Conservation (phyloP, 2,113 vertebrate genomes). For the Datnioides undecimradiatus region DNA sequence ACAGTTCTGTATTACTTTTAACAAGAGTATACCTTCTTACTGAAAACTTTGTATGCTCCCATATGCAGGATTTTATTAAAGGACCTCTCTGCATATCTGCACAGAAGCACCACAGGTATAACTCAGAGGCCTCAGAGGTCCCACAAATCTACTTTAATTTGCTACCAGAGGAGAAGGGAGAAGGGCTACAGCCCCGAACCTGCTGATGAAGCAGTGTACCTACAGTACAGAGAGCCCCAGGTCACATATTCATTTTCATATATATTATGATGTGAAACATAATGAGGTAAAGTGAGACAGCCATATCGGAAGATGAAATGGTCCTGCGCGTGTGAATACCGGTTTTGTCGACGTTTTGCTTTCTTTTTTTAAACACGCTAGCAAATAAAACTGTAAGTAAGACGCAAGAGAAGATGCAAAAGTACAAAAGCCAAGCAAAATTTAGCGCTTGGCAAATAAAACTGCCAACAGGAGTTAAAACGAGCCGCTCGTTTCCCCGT, state of each 20-base stretch:
- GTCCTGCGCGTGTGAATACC: not conserved
- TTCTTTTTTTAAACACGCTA: not conserved
- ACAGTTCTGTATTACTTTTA: not conserved
- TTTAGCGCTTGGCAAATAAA: not conserved
- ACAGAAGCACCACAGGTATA: not conserved
- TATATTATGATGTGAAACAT: not conserved
- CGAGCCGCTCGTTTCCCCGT: no score
- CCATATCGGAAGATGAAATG: not conserved
- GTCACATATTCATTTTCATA: not conserved
- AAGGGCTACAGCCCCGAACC: not conserved
- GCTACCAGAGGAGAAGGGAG: constrained; percentile 15
- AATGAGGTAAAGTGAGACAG: not conserved
- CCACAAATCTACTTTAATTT: constrained; percentile 34
- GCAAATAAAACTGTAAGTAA: not conserved
- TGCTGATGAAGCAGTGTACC: constrained; percentile 21
- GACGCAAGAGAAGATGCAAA: not conserved
- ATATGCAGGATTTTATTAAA: not conserved
- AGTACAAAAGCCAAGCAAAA: not conserved
- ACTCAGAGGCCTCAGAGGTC: not conserved
- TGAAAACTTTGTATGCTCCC: not conserved
- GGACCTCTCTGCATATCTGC: constrained; percentile 1
- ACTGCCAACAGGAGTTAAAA: not conserved
- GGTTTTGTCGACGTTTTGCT: not conserved
- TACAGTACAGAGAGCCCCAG: not conserved
- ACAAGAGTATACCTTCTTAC: not conserved